Conservation (phyloP, 1,140 invertebrate species). For the Mercenaria mercenaria region DNA sequence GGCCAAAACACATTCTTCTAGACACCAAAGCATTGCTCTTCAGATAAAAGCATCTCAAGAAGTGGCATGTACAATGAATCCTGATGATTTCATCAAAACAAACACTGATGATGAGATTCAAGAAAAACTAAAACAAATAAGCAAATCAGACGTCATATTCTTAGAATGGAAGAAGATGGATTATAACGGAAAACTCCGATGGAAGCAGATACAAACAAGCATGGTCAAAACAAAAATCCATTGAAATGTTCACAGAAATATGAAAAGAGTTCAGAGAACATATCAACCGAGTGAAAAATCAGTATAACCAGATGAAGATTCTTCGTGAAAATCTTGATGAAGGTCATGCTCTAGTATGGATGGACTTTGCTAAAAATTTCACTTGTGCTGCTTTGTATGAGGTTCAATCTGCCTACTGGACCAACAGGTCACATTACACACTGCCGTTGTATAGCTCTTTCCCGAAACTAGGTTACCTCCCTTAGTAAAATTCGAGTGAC, state of each 20-base stretch:
- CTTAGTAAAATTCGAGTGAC: neutral
- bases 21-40: constrained; percentile 58
- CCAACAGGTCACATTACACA: constrained; percentile 12
- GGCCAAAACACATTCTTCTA: constrained; percentile 42
- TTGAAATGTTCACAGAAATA: constrained; percentile 24
- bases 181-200: neutral
- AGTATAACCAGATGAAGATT: constrained; percentile 13
- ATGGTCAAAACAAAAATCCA: constrained; percentile 19
- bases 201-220: constrained; percentile 44
- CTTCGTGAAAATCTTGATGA: constrained; percentile 2
- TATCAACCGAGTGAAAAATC: constrained; percentile 35
- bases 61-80: constrained; percentile 29
- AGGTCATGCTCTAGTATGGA: constrained; percentile 23
- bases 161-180: constrained; percentile 36
- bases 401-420: constrained; percentile 68
- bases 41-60: constrained; percentile 43
- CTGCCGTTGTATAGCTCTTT: neutral
- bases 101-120: constrained; percentile 22
- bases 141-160: neutral
- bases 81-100: constrained; percentile 20
- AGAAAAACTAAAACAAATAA: neutral
- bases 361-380: constrained; percentile 73
- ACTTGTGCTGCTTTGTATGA: constrained; percentile 61
- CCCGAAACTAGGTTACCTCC: constrained; percentile 44
- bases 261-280: constrained; percentile 56